phyloP scores from a whole-genome alignment of 2,888 invertebrate genomes.

The Pinctada fucata region DNA sequence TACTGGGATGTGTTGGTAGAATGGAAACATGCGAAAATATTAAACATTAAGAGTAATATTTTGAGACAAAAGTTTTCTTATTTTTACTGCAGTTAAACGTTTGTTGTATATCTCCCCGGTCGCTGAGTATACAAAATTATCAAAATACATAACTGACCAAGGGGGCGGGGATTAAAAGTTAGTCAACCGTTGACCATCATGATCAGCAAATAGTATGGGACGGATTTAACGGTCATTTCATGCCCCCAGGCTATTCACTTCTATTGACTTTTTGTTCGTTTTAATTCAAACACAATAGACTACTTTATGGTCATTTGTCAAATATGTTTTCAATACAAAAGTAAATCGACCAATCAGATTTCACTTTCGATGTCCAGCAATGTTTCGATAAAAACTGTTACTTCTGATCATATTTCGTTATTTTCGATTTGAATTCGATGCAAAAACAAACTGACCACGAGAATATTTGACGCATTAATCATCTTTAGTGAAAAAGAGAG shows the following conservation, averaged over 20 bases:
- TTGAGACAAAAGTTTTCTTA: slow-evolving; percentile 8
- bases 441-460: background rate
- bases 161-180: slow-evolving; percentile 21
- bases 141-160: slow-evolving; percentile 5
- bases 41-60: slow-evolving; percentile 18
- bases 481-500: background rate
- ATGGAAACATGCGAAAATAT: slow-evolving; percentile 5
- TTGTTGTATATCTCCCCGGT: background rate
- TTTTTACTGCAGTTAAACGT: background rate
- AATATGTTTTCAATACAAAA: background rate
- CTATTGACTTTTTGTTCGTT: slow-evolving; percentile 18
- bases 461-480: background rate
- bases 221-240: slow-evolving; percentile 11
- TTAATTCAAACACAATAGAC: slow-evolving; percentile 17
- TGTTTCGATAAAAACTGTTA: background rate
- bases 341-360: slow-evolving; percentile 21
- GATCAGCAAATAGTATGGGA: slow-evolving; percentile 14
- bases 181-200: slow-evolving; percentile 12
- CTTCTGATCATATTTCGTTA: background rate
- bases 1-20: background rate
- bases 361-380: background rate
- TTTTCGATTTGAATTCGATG: background rate
- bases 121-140: background rate
- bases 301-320: slow-evolving; percentile 19
- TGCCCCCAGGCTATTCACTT: slow-evolving; percentile 17